These are phyloP conservation scores for Pseudeuparius sepicola DNA, from an alignment of 2,888 invertebrate genomes.

Conservation along the genomic window DNA sequence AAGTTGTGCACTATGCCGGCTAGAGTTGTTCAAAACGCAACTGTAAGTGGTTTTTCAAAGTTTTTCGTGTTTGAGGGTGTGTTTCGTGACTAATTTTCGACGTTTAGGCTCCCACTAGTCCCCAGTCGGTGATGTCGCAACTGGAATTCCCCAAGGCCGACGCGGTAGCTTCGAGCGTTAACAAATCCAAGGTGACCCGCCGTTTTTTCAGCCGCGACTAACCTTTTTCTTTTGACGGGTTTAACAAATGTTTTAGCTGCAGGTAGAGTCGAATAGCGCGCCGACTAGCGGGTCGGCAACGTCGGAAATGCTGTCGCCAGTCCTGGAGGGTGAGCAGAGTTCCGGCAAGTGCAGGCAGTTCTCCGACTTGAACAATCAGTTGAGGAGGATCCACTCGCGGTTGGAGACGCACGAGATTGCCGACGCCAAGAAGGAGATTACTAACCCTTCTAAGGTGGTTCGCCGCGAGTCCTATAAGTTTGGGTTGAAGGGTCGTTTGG, in stretches of 20 bases:
- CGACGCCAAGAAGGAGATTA: no score
- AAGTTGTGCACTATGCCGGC: constrained; percentile 51
- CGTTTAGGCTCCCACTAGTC: constrained; percentile 47
- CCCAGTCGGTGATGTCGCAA: constrained; percentile 45
- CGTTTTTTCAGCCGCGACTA: no score
- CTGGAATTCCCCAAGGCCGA: constrained; percentile 31
- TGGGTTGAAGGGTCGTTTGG: no score
- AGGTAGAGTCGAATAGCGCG: constrained; percentile 27
- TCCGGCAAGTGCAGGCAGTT: constrained; percentile 40
- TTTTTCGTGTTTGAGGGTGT: constrained; percentile 2
- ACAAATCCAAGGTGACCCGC: constrained; percentile 16
- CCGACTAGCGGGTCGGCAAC: constrained; percentile 33
- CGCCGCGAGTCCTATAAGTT: no score
- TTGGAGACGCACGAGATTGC: background rate
- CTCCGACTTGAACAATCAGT: constrained; percentile 49
- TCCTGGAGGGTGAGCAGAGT: constrained; percentile 28
- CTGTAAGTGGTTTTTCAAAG: constrained; percentile 36
- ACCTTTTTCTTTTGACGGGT: no score
- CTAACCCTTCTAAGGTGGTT: no score
- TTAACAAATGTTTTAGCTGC: constrained; percentile 25
- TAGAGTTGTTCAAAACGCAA: constrained; percentile 29
- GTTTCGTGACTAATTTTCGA: background rate
- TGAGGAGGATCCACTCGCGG: constrained; percentile 46
- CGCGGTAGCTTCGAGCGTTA: constrained; percentile 1
- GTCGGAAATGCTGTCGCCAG: constrained; percentile 35